Base-by-base conservation (phyloP, 2,113 vertebrate species). In the Petromus typicus region DNA sequence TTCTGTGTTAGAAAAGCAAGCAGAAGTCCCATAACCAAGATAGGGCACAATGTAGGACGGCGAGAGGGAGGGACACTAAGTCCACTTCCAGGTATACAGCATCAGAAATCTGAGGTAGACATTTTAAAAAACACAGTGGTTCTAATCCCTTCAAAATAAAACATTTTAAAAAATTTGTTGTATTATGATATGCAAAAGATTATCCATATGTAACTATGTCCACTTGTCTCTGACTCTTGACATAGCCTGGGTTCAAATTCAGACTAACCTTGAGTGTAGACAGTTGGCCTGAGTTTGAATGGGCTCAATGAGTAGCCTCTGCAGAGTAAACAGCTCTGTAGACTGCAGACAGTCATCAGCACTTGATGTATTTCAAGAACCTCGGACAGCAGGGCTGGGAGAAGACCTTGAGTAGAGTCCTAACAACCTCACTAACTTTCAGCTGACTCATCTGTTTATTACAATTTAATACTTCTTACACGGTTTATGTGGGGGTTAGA, bases 301-400 rank as follows among this genome's bases (percentile, higher is more conserved):
- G 66, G 54, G 81, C 61, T 71, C 45, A 22, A 79, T 45, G 22
- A 96, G 54, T 67, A 43, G 71, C 81, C 71, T 93, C 88, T 2
- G 0, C 27, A 57, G 95, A 87, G 89, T 88, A 87, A n/a, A 76
- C 3, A 3, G 91, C 91, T 97, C 96, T 95, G 93, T 82, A 76
- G 80, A 71, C 69, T 48, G 71, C 86, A 97, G 90, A 91, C 66
- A 48, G 90, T 88, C 95, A 89, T 97, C 89, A 94, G 85, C 88
- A 67, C 82, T 93, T 92, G 91, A 96, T 1, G 1, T 11, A 34
- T 79, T 97, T 97, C 91, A 96, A 93, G 94, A 96, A 89, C 83
- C 88, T 51, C 82, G 48, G 92, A 73, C 3, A 0, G 86, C 94
- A 59, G 71, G 69, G 67, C 79, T 67, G 56, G 87, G 93, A 90